Base-by-base conservation (phyloP, 37 sponge, comb jelly and placozoan species). In the Beroe forskalii region DNA sequence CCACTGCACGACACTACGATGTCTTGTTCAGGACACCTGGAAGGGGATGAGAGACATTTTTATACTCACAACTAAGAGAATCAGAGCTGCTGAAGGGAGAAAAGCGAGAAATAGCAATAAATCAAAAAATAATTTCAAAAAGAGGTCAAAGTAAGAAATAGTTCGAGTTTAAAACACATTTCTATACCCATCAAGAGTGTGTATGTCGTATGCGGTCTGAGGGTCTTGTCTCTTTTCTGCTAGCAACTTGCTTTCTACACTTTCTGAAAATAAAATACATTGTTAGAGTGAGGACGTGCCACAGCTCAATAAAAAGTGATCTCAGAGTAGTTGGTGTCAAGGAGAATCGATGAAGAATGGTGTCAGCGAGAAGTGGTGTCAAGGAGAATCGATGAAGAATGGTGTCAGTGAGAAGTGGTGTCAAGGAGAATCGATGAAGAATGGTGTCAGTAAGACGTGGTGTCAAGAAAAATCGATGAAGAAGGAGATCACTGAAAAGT, bases 191-290 rank as follows among this genome's bases (percentile, higher is more conserved):
- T 66, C 67, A 24, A 66, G 67, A n/a, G 67, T 66, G 23, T 14
- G 23, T 14, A 66, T 66, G 27, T 24, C 28, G 67, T 25, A 66
- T n/a, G 67, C 6, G 67, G 23, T n/a, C 27, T 66, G 23, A 8
- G 28, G 28, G 28, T 66, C 67, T n/a, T 66, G 67, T 66, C 67
- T 66, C 67, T n/a, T 66, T 24, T 66, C 67, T 24, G 28, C 67
- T 8, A 66, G 6, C 28, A 66, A 14, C 67, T 66, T 66, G 8
- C 67, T 66, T 25, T 66, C 67, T n/a, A 66, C 28, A 14, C 6
- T 25, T 24, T 24, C 67, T 66, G 28, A 14, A 24, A 55, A 55
- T 20, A 55, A n/a, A n/a, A n/a, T n/a, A n/a, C n/a, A n/a, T n/a
- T n/a, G n/a, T n/a, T n/a, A n/a, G n/a, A n/a, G n/a, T n/a, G n/a